Base-by-base conservation (phyloP, 2,888 invertebrate genomes). In the Quadriops clusia region DNA sequence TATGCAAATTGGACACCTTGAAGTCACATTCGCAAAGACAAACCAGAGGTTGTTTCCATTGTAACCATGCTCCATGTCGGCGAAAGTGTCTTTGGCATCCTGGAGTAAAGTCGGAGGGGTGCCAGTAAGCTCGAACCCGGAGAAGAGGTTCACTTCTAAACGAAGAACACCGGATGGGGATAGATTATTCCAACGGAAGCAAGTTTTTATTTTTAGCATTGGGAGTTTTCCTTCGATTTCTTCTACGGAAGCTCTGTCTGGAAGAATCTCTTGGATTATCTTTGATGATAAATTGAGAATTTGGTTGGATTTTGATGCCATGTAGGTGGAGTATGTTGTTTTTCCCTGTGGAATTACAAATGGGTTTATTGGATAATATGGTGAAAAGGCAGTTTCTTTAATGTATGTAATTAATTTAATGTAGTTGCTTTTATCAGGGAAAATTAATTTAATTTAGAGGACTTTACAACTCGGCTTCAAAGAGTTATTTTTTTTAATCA, bases 161-260 rank as follows among this genome's bases (percentile, higher is more conserved):
- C 74, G 63, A 5, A 76, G 54, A 10, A 74, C 71, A 2, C 73
- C 72, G 1, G 74, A 74, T 1, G 72, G 67, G 27, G 65, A 62
- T 36, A 61, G 58, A 23, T 68, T 69, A 56, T 74, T 73, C 75
- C 75, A 74, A 30, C 72, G 72, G 56, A 75, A 73, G 43, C 75
- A 76, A 2, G 71, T 70, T 45, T 72, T 72, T 17, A 75, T 66
- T 36, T 72, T 71, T 15, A 76, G 54, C n/a, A 70, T 67, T 0
- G 75, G 74, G 3, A 72, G 55, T 46, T 73, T 74, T 12, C 74
- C 74, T 56, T 74, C 74, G 15, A 75, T 56, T 42, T 74, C 74
- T 47, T 72, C 74, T 16, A 74, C 66, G 18, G 71, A 73, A 45
- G 72, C 73, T 32, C 70, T 60, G 40, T 73, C 72, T 0, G 74